Evolutionary conservation across 2,113 vertebrate species (phyloP), one percentile per base, ranked within the genome.

Genomic region (Paradoxurus hermaphroditus): DNA sequence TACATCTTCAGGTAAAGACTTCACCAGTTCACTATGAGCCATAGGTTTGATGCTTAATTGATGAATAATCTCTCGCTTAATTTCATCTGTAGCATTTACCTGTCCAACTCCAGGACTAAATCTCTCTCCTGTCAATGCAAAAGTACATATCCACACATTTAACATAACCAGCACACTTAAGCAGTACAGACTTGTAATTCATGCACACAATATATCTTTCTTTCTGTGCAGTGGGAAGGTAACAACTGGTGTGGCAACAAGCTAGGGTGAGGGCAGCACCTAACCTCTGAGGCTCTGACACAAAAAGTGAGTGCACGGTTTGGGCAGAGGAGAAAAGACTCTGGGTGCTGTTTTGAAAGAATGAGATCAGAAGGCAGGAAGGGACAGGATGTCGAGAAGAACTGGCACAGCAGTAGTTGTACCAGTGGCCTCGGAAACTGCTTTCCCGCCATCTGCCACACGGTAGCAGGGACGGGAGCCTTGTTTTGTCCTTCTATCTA

Each of bases 21-120:
- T 99, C 15, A 99, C 99, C 96, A 99, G 97, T 97, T 99, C 99
- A 77, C 99, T 99, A 98, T 99, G 99, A 90, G 99, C 99, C 99
- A 99, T 99, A 3, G 99, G 99, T 97, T 99, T 99, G 98, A 99
- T 99, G 92, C 99, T 99, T 94, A 99, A 98, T 97, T 99, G 99
- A 96, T 99, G 99, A 97, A 99, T 99, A 97, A 99, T 99, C 98
- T 99, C 99, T 82, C 99, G 98, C 94, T 99, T 99, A 96, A 99
- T 99, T 98, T 99, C 99, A 97, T 99, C 99, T 70, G 98, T 99
- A 29, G 98, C 96, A 79, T 99, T 99, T 56, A 99, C 99, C 91
- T 99, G 99, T 2, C 99, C 99, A 36, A 99, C 98, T 53, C 99
- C 99, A 49, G 99, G 98, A 96, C 98, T 99, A 91, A 99, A 99